Percentiles rank a stretch among this genome's conserved stretches.
These are phyloP conservation scores for Meandrina meandrites DNA, from an alignment of 92 coral and sea anemone species.

Conservation along the genomic window DNA sequence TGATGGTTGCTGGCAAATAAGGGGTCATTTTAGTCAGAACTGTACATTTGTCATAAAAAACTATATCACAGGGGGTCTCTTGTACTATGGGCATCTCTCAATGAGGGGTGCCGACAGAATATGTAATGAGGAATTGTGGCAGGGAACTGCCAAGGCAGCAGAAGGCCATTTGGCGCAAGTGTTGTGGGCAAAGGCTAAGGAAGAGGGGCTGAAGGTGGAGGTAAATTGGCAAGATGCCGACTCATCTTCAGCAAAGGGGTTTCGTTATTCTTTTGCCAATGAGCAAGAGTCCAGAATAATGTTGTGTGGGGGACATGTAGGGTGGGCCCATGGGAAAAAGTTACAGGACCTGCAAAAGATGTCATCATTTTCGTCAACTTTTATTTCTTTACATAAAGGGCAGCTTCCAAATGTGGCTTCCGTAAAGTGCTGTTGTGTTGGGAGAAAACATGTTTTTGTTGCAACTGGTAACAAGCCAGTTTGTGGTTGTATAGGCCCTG, in stretches of 20 bases:
- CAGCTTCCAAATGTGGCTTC: constrained; percentile 27
- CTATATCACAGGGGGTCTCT: constrained; percentile 29
- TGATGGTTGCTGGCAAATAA: no score
- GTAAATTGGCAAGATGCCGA: no score
- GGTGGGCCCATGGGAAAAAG: constrained; percentile 58
- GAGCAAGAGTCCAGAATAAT: constrained; percentile 23
- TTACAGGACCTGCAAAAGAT: constrained; percentile 35
- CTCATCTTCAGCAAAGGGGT: constrained; percentile 42
- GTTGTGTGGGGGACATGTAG: no score
- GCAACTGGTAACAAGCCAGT: constrained; percentile 13
- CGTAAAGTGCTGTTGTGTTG: constrained; percentile 61
- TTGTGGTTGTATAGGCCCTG: constrained; percentile 63
- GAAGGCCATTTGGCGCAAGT: no score
- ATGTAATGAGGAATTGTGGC: constrained; percentile 49
- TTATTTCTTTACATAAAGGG: constrained; percentile 30
- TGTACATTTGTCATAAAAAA: no score
- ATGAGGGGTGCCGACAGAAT: constrained; percentile 59
- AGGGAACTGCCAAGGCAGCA: constrained; percentile 49
- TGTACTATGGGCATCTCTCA: constrained; percentile 57
- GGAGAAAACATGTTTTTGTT: constrained; percentile 27
- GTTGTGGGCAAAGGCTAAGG: no score
- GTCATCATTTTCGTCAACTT: constrained; percentile 28
- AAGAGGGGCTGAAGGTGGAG: no score
- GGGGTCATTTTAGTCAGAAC: no score
- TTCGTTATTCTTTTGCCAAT: constrained; percentile 24